Conservation (phyloP, 2,113 vertebrate genomes). For the Stigmatopora nigra region DNA sequence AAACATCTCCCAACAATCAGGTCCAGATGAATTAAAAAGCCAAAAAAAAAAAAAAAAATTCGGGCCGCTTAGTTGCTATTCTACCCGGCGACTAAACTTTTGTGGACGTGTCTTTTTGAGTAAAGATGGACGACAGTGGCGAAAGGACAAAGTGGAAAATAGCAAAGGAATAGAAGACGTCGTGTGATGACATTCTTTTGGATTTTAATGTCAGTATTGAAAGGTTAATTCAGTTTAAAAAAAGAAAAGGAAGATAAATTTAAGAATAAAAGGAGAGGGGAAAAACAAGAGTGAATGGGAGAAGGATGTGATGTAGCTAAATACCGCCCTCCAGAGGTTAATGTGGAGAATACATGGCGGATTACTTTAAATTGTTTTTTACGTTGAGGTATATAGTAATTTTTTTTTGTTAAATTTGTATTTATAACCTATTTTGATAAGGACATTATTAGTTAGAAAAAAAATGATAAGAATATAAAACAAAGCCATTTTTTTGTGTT, state of each 20-base stretch:
- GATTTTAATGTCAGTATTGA: not conserved
- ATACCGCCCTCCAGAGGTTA: constrained; percentile 59
- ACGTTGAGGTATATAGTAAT: not conserved
- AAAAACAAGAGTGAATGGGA: constrained; percentile 2
- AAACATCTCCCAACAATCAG: constrained; percentile 71
- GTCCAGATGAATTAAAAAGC: constrained; percentile 66
- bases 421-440: not conserved
- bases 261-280: not conserved
- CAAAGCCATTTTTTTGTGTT: too few relatives aligned
- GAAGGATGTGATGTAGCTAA: constrained; percentile 19
- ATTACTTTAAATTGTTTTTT: too few relatives aligned
- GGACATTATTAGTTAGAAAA: too few relatives aligned
- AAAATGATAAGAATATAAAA: too few relatives aligned
- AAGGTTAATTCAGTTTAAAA: not conserved
- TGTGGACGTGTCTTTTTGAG: constrained; percentile 33
- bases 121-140: constrained; percentile 51
- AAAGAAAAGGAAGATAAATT: too few relatives aligned
- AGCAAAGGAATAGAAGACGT: constrained; percentile 8
- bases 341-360: not conserved
- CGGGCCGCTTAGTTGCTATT: constrained; percentile 36
- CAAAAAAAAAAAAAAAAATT: constrained; percentile 25
- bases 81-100: constrained; percentile 25
- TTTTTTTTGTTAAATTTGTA: not conserved
- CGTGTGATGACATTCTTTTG: not conserved
- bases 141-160: constrained; percentile 27